These are phyloP conservation scores for Drosophila stalkeri DNA, from an alignment of 2,888 invertebrate genomes.

Conservation along the genomic window DNA sequence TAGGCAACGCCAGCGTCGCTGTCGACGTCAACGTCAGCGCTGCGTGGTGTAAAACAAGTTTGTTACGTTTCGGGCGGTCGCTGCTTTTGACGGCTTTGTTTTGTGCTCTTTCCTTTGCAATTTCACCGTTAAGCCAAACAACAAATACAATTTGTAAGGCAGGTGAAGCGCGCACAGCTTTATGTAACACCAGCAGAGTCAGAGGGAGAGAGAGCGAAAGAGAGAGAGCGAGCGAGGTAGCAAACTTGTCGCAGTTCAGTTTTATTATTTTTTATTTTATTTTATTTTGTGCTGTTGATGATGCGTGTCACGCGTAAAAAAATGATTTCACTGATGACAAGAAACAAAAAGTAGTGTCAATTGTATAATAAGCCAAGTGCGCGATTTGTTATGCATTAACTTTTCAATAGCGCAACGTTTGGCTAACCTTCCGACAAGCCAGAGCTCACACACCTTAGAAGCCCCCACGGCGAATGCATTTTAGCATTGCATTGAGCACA, in stretches of 20 bases:
- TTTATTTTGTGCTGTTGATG: constrained; percentile 25
- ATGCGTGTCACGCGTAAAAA: constrained; percentile 71
- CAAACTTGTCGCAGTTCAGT: constrained; percentile 31
- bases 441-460: constrained; percentile 36
- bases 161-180: constrained; percentile 70
- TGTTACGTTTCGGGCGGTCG: constrained; percentile 69
- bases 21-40: constrained; percentile 6
- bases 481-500: constrained; percentile 6
- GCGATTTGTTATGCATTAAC: constrained; percentile 18
- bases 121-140: constrained; percentile 75
- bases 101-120: constrained; percentile 73
- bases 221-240: background rate
- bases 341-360: constrained; percentile 42
- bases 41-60: constrained; percentile 74
- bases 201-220: background rate
- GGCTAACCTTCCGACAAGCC: constrained; percentile 31
- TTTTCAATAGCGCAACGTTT: constrained; percentile 23
- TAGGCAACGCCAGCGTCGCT: constrained; percentile 55
- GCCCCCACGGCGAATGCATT: constrained; percentile 11
- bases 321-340: constrained; percentile 71
- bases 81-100: constrained; percentile 46
- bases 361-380: constrained; percentile 61
- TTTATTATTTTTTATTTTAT: background rate
- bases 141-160: constrained; percentile 49
- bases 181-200: constrained; percentile 58